phyloP scores from a whole-genome alignment of 2,113 vertebrate genomes.

The Tautogolabrus adspersus region DNA sequence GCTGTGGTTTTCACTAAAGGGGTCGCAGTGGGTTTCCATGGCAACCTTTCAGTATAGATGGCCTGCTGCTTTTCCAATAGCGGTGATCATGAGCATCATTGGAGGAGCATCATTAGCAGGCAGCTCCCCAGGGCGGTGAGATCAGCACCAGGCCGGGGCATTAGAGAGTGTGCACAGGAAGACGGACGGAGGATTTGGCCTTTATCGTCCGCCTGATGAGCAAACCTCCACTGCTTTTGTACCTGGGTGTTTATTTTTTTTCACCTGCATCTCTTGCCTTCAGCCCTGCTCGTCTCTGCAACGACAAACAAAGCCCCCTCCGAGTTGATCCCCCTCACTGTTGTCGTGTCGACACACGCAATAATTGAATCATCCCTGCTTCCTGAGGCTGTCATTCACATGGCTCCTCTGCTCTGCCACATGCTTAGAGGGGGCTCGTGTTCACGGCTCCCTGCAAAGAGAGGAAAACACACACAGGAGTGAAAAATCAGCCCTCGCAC shows the following conservation, averaged over 20 bases:
- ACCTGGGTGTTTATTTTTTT: constrained; percentile 17
- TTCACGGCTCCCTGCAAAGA: constrained; percentile 54
- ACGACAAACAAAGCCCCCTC: constrained; percentile 61
- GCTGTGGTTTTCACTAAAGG: constrained; percentile 61
- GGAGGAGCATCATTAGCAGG: constrained; percentile 66
- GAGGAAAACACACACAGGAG: constrained; percentile 27
- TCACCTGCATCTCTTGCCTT: constrained; percentile 19
- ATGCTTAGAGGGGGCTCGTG: constrained; percentile 22
- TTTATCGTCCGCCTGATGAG: constrained; percentile 28
- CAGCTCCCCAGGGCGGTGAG: constrained; percentile 55
- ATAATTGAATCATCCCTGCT: constrained; percentile 50
- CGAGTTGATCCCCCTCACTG: constrained; percentile 41
- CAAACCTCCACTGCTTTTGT: constrained; percentile 15
- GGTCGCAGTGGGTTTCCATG: constrained; percentile 67
- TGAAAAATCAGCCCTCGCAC: constrained; percentile 33
- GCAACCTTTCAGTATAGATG: constrained; percentile 69
- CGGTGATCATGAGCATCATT: constrained; percentile 66
- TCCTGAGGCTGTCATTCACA: constrained; percentile 53
- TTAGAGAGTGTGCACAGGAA: constrained; percentile 27
- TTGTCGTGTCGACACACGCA: constrained; percentile 57
- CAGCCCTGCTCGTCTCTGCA: constrained; percentile 54
- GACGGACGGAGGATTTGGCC: constrained; percentile 26
- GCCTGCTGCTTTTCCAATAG: constrained; percentile 62
- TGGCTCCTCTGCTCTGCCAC: constrained; percentile 25
- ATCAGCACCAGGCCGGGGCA: constrained; percentile 53